These are phyloP conservation scores for Diabrotica balteata DNA, from an alignment of 2,888 invertebrate species.

Conservation along the genomic window DNA sequence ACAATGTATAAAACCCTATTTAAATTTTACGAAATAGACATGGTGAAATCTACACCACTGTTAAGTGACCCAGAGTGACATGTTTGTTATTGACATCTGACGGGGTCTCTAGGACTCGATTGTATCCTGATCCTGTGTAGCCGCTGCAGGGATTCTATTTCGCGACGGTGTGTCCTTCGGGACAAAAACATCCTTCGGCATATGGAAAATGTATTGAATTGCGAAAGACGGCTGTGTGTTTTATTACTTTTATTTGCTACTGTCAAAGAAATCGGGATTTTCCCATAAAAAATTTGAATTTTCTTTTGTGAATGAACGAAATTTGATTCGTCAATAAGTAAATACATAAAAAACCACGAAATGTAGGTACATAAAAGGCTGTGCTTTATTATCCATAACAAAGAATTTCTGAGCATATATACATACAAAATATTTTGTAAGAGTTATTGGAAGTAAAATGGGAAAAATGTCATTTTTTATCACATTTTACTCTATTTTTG, in stretches of 20 bases:
- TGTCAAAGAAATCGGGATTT: constrained; percentile 25
- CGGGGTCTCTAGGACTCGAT: constrained; percentile 43
- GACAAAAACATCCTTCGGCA: constrained; percentile 31
- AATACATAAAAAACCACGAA: constrained; percentile 12
- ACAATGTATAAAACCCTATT: too few species aligned
- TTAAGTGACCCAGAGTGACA: constrained; percentile 41
- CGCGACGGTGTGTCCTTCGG: constrained; percentile 48
- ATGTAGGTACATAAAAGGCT: not conserved
- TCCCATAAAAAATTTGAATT: constrained; percentile 19
- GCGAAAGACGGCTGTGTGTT: constrained; percentile 27
- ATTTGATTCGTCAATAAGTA: constrained; percentile 20
- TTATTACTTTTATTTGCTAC: constrained; percentile 26
- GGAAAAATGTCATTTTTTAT: too few species aligned
- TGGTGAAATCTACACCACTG: constrained; percentile 13
- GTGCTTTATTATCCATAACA: not conserved
- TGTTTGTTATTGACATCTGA: constrained; percentile 52
- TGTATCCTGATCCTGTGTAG: constrained; percentile 29
- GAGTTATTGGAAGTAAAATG: too few species aligned
- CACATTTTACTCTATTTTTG: too few species aligned
- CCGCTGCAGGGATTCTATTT: constrained; percentile 50
- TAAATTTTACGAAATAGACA: too few species aligned
- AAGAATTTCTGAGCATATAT: too few species aligned
- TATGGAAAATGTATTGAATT: constrained; percentile 31
- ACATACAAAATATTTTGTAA: too few species aligned
- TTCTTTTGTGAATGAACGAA: constrained; percentile 21